Evolutionary conservation across 2,113 vertebrate genomes (phyloP), one percentile per base, ranked within the genome.

Genomic region (Dolichotis patagonum): DNA sequence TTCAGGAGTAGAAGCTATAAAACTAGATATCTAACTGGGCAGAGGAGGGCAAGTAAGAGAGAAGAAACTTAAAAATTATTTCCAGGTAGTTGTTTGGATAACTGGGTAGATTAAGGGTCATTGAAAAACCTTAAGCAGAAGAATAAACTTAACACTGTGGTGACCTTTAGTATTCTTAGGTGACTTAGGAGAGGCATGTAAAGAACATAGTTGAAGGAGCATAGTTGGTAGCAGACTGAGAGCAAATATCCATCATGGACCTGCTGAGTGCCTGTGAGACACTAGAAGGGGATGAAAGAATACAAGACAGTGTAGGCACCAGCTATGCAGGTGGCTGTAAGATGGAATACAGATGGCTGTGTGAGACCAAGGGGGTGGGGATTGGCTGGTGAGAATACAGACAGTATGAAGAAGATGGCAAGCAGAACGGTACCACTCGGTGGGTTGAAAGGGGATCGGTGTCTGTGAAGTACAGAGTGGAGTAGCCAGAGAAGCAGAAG

Each of bases 51-150:
- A 63, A 20, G 13, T 35, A 60, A 82, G 17, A 35, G 17, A 96
- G 41, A 94, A 63, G 52, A 6, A 77, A 58, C 69, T 80, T 80
- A 65, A 94, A 87, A 87, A 85, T 91, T 52, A 43, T 58, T 75
- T 58, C 28, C 56, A 90, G 56, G 17, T 32, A 92, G 12, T 69
- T 7, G 7, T 87, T 94, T 94, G 38, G 46, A 60, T 83, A 93
- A 73, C 5, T 73, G 49, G 12, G 49, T 90, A 49, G 26, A 49
- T 83, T 14, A 60, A 3, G n/a, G 75, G 0, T 75, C 83, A 69
- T 19, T 94, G 46, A 17, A 60, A 71, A 58, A 78, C 41, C 30
- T 46, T 43, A 52, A 85, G 38, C 24, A 58, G 75, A 92, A 60
- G 10, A 87, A 60, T 83, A 49, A 41, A 13, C 54, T 96, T 89